Evolutionary conservation across 2,113 vertebrate genomes (phyloP).

Genomic region (Neodontobutis hainanensis): DNA sequence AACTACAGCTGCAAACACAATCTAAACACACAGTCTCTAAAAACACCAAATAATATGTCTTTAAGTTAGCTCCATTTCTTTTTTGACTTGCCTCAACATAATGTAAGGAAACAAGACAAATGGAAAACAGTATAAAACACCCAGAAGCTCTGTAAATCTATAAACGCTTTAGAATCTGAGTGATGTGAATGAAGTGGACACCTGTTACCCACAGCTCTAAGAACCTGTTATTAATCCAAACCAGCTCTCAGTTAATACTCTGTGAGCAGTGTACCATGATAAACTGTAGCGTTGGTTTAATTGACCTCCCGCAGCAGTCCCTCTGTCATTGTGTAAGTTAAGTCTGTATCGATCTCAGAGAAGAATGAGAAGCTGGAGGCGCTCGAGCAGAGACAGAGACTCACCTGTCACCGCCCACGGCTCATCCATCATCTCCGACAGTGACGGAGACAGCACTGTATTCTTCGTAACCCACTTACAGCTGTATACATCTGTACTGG

Average conservation of each 20-base stretch:
- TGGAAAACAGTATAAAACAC: not conserved
- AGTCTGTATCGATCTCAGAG: conserved; percentile 46
- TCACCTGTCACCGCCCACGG: conserved; percentile 44
- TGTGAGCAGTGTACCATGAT: not conserved
- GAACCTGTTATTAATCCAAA: not conserved
- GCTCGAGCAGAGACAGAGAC: conserved; percentile 43
- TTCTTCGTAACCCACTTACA: conserved; percentile 35
- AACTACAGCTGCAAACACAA: no score
- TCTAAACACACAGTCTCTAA: no score
- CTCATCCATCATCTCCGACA: conserved; percentile 62
- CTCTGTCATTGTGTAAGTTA: not conserved
- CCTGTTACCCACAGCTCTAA: not conserved
- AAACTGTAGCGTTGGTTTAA: conserved; percentile 21
- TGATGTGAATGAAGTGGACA: not conserved
- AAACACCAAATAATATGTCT: no score
- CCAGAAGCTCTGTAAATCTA: not conserved
- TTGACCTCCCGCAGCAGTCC: conserved; percentile 16
- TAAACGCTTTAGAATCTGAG: not conserved
- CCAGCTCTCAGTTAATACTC: not conserved
- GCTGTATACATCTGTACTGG: not conserved
- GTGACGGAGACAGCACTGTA: conserved; percentile 41
- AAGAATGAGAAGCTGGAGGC: conserved; percentile 43
- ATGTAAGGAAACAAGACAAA: not conserved
- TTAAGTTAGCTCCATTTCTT: no score
- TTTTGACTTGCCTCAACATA: not conserved